A percentile compares a stretch with the other conserved stretches of the same genome.
Conservation (phyloP, 2,888 invertebrate species). For the Sicus ferrugineus region DNA sequence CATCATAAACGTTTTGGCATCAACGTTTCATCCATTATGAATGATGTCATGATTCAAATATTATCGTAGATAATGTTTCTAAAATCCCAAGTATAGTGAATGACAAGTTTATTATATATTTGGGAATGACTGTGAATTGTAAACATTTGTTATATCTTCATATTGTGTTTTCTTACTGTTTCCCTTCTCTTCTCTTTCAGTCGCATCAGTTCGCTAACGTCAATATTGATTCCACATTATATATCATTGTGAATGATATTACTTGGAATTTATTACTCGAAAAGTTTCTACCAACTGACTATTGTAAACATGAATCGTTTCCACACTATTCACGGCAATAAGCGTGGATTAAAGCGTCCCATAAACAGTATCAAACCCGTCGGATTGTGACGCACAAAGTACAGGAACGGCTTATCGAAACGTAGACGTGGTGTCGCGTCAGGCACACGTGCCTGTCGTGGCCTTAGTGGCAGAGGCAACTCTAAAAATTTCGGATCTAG, state of each 20-base stretch:
- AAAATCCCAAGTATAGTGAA: too few species aligned
- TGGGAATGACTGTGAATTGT: too few species aligned
- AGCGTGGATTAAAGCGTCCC: slow-evolving; percentile 86
- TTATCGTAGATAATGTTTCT: too few species aligned
- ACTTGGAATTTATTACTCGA: neutral
- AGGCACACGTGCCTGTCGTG: slow-evolving; percentile 76
- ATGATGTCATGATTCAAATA: too few species aligned
- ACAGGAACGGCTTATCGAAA: slow-evolving; percentile 87
- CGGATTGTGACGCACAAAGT: slow-evolving; percentile 88
- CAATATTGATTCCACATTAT: too few species aligned
- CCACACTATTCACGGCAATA: slow-evolving; percentile 70
- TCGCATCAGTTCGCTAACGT: too few species aligned
- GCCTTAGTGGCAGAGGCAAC: slow-evolving; percentile 74
- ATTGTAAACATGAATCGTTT: neutral
- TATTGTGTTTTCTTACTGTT: too few species aligned
- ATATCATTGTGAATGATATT: neutral
- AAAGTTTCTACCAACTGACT: neutral
- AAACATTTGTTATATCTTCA: too few species aligned
- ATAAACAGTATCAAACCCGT: slow-evolving; percentile 89
- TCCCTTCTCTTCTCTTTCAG: too few species aligned
- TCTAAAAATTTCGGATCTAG: slow-evolving; percentile 67
- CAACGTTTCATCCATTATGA: too few species aligned
- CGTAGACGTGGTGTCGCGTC: slow-evolving; percentile 75
- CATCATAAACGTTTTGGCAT: too few species aligned
- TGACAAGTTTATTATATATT: too few species aligned